Conservation (phyloP, 2,888 invertebrate species). For the Aphidius colemani region DNA sequence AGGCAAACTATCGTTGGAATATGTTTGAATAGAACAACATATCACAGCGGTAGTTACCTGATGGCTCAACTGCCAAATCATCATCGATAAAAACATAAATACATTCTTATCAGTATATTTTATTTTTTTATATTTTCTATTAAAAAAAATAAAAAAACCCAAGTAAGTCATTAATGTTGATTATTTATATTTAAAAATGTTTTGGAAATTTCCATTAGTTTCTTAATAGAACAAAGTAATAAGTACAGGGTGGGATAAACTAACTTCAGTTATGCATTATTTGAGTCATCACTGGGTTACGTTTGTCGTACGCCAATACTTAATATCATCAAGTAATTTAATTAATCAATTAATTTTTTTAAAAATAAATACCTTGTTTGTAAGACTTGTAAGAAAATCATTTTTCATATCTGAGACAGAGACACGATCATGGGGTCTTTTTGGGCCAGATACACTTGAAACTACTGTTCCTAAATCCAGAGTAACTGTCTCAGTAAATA, state of each 20-base stretch:
- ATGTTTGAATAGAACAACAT: conserved; percentile 45
- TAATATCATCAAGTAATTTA: conserved; percentile 33
- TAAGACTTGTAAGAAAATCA: conserved; percentile 85
- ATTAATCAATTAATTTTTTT: background rate
- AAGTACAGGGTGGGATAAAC: conserved; percentile 51
- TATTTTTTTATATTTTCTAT: no score
- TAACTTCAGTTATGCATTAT: conserved; percentile 45
- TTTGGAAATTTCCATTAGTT: conserved; percentile 1
- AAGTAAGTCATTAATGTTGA: no score
- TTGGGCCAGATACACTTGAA: conserved; percentile 95
- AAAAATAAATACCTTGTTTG: conserved; percentile 74
- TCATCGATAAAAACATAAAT: conserved; percentile 25
- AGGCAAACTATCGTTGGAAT: background rate
- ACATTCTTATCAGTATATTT: no score
- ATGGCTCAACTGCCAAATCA: conserved; percentile 31
- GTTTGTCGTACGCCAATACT: conserved; percentile 51
- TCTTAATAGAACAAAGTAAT: background rate
- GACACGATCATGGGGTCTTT: conserved; percentile 95
- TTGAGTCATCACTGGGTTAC: conserved; percentile 55
- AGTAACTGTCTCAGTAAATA: conserved; percentile 82
- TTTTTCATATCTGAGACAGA: conserved; percentile 86
- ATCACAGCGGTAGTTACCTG: conserved; percentile 61
- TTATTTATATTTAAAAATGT: background rate
- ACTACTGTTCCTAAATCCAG: conserved; percentile 87
- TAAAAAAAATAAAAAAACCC: no score